These are phyloP conservation scores for Erynnis tages DNA, from an alignment of 2,888 invertebrate species.

Conservation along the genomic window DNA sequence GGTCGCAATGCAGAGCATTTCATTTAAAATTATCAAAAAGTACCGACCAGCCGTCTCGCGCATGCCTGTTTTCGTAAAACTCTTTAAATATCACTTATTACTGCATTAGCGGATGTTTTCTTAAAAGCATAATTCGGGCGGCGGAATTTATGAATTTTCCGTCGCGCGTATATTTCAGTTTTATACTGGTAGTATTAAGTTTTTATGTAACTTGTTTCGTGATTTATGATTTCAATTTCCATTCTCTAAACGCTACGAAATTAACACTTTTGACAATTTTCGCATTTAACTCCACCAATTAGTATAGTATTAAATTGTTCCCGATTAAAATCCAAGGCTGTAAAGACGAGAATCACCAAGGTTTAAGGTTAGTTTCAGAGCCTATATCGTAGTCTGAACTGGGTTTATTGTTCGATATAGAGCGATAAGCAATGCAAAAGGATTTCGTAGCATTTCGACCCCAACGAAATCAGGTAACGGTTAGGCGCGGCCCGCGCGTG, in stretches of 20 bases:
- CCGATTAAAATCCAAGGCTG: not conserved
- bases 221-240: too few relatives aligned
- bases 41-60: constrained; percentile 15
- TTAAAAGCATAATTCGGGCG: constrained; percentile 20
- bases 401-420: constrained; percentile 20
- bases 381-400: not conserved
- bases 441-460: constrained; percentile 28
- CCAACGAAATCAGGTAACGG: constrained; percentile 37
- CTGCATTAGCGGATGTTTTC: constrained; percentile 46
- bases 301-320: not conserved
- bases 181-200: not conserved
- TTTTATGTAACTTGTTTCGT: too few relatives aligned
- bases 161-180: not conserved
- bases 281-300: too few relatives aligned
- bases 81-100: constrained; percentile 52
- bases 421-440: constrained; percentile 24
- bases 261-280: too few relatives aligned
- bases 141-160: not conserved
- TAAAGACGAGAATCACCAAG: not conserved
- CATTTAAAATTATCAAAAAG: constrained; percentile 28
- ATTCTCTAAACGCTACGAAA: too few relatives aligned
- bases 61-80: constrained; percentile 32
- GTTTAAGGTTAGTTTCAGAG: not conserved
- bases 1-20: constrained; percentile 16
- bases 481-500: constrained; percentile 45